Conservation (phyloP, 2,888 invertebrate species). For the Hypomecis punctinalis region DNA sequence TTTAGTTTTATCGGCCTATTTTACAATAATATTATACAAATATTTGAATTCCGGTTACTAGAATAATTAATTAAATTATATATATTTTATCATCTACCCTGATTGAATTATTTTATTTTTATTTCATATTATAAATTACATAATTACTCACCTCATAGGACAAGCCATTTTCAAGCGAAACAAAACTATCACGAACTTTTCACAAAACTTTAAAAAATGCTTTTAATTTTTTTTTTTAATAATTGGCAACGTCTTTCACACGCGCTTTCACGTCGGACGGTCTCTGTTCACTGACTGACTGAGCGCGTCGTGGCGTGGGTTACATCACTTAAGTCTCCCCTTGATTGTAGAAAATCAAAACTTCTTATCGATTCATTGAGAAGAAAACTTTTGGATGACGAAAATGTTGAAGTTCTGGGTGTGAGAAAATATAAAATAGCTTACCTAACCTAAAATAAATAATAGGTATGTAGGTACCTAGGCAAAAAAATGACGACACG, state of each 20-base stretch:
- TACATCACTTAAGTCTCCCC: constrained; percentile 58
- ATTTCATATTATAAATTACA: too few species aligned
- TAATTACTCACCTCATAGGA: constrained; percentile 71
- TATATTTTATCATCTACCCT: too few species aligned
- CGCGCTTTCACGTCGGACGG: constrained; percentile 58
- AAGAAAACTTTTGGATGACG: constrained; percentile 11
- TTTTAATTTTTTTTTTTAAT: constrained; percentile 3
- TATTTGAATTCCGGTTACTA: too few species aligned
- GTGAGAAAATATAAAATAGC: too few species aligned
- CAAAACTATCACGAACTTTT: constrained; percentile 32
- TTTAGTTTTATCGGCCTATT: too few species aligned
- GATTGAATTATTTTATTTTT: too few species aligned
- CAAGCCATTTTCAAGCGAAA: constrained; percentile 73
- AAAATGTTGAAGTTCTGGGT: constrained; percentile 2
- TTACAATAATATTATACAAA: too few species aligned
- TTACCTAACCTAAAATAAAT: too few species aligned
- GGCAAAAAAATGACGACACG: too few species aligned
- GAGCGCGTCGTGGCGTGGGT: constrained; percentile 47
- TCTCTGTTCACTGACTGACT: constrained; percentile 41
- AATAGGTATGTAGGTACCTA: too few species aligned
- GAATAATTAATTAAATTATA: too few species aligned
- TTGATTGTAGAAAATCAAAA: constrained; percentile 49
- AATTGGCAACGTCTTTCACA: constrained; percentile 28
- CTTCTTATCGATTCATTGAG: constrained; percentile 39
- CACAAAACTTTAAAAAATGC: constrained; percentile 28